Percentiles rank a stretch among this genome's conserved stretches.
These are phyloP conservation scores for Sebastes variabilis DNA, from an alignment of 2,797 vertebrate species.

Conservation along the genomic window DNA sequence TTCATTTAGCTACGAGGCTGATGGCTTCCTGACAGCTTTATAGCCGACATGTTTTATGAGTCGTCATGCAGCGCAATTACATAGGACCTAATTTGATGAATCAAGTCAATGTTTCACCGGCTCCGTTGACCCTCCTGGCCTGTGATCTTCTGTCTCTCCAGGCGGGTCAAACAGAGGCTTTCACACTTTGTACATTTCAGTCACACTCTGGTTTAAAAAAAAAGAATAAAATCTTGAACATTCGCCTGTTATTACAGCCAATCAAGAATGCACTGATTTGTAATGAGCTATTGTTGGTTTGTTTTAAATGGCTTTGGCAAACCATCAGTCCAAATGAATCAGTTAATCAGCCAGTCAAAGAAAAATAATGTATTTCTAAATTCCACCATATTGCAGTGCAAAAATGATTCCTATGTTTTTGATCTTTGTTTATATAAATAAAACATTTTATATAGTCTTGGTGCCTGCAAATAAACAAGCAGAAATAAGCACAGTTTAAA, in stretches of 20 bases:
- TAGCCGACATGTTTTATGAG: constrained; percentile 88
- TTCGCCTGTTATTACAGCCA: constrained; percentile 33
- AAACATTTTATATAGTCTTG: background rate
- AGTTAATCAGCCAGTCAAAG: constrained; percentile 40
- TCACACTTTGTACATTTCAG: constrained; percentile 83
- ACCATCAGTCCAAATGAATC: constrained; percentile 34
- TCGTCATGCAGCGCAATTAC: constrained; percentile 92
- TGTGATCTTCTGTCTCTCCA: constrained; percentile 84
- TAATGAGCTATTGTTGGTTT: constrained; percentile 36
- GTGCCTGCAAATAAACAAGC: constrained; percentile 5
- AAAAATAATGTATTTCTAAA: constrained; percentile 21
- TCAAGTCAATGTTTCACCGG: constrained; percentile 90
- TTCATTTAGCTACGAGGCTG: constrained; percentile 90
- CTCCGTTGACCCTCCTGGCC: constrained; percentile 85
- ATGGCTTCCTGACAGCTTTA: constrained; percentile 95
- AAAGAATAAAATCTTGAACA: constrained; percentile 42
- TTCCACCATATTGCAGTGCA: background rate
- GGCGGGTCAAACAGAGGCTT: constrained; percentile 88
- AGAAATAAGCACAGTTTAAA: background rate
- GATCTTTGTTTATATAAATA: constrained; percentile 18
- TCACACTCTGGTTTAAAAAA: constrained; percentile 75
- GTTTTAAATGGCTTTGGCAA: constrained; percentile 39
- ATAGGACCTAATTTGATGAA: constrained; percentile 95
- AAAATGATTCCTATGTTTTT: background rate
- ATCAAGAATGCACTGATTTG: constrained; percentile 23